These are phyloP conservation scores for Xenopus tropicalis DNA, from an alignment of 2,113 vertebrate genomes.

Conservation along the genomic window DNA sequence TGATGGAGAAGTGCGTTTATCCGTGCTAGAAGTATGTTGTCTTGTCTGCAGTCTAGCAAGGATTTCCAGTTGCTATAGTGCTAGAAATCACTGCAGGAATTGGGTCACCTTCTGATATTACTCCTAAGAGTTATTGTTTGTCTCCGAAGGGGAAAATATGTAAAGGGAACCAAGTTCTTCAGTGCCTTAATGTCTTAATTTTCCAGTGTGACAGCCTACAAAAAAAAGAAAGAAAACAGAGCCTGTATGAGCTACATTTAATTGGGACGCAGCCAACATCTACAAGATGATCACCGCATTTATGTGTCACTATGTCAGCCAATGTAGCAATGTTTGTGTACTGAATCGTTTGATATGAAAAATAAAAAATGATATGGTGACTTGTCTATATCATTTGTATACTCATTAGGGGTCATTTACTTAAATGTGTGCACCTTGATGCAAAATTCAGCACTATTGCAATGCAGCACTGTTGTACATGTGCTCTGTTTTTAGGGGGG, in stretches of 20 bases:
- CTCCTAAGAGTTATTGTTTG: slow-evolving; percentile 8
- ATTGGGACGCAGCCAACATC: neutral
- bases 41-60: too few species aligned
- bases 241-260: neutral
- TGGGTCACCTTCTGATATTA: slow-evolving; percentile 16
- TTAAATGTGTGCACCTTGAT: too few species aligned
- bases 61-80: too few species aligned
- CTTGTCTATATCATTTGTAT: neutral
- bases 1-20: too few species aligned
- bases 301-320: slow-evolving; percentile 41
- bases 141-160: slow-evolving; percentile 1
- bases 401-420: too few species aligned
- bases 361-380: slow-evolving; percentile 48
- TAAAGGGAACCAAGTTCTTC: slow-evolving; percentile 25
- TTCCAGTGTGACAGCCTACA: slow-evolving; percentile 19
- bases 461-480: too few species aligned
- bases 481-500: too few species aligned
- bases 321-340: slow-evolving; percentile 48
- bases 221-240: slow-evolving; percentile 10
- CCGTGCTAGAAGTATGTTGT: too few species aligned
- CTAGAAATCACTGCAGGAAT: slow-evolving; percentile 12
- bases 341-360: slow-evolving; percentile 48
- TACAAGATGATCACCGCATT: neutral
- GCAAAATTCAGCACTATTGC: too few species aligned
- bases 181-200: slow-evolving; percentile 36